Evolutionary conservation across 2,113 vertebrate genomes (phyloP), one percentile per base, ranked within the genome.

Genomic region (Pristiophorus japonicus): DNA sequence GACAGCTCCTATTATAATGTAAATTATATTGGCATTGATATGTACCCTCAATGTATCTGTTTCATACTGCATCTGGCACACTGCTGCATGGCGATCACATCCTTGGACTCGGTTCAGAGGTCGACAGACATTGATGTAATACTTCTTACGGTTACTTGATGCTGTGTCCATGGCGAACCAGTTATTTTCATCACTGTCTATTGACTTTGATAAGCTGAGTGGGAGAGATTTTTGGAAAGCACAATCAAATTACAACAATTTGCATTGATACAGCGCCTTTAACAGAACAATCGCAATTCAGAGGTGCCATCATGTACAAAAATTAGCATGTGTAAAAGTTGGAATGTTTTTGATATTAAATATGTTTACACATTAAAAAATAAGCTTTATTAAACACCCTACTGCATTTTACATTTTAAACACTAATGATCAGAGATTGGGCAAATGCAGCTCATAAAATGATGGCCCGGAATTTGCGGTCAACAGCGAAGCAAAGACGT

Each of bases 71-170:
- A 98, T 98, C 97, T 99, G 98, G 92, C 99, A 99, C 65, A 98
- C 98, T 0, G 99, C 98, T 0, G 99, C 98, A 0, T 97, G 96
- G 0, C 97, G 98, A 96, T 99, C 98, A 0, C 99, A 99, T 95
- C 98, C 99, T 0, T 95, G 96, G 18, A 99, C 97, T 0, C 98
- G 96, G 55, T 96, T 97, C 96, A 99, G 96, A 0, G 99, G 98
- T 0, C 98, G 98, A 62, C 99, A 99, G 38, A 99, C 96, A 0
- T 99, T 99, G 96, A 99, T 98, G 97, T 99, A 99, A 96, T 99
- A 99, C 78, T 99, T 99, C 96, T 97, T 98, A 10, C 0, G 97
- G 3, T 96, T 96, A 0, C 0, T 22, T 0, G 91, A 65, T 0
- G 97, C 96, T 6, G 96, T 95, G 96, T 99, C 98, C 97, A 98